Base-by-base conservation (phyloP, 2,888 invertebrate genomes). In the Perdita meconis region DNA sequence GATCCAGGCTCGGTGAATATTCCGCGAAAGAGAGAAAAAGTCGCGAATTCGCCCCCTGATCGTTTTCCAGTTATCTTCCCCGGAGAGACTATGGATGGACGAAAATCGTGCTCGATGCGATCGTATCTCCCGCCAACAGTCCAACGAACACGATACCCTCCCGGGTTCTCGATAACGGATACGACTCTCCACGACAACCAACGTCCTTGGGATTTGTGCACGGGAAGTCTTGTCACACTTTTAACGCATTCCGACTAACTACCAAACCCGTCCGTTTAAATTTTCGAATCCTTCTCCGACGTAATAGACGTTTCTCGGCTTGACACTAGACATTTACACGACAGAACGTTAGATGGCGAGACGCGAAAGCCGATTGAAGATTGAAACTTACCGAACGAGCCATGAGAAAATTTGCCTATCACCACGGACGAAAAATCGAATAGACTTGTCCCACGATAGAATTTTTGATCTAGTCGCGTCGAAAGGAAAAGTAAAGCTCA, bases 211-310 rank as follows among this genome's bases (percentile, higher is more conserved):
- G 42, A 72, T 72, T 72, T 44, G 22, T 34, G 36, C 59, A 47
- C 16, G 47, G 22, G 42, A 36, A 34, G 19, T 44, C 64, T 79
- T 60, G 77, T 69, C 73, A 64, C 74, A 64, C 74, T 78, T 68
- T 73, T 73, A 80, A 76, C 80, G 68, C 80, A 76, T 74, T 61
- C 73, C 69, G 65, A 56, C 50, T 40, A 47, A 74, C 53, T 71
- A 63, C 63, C 36, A 64, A 68, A 78, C 71, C 73, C 67, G 59
- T 42, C 57, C 79, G 83, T 85, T 85, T 73, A 70, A 87, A 87
- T 85, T 87, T 85, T 85, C 87, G 83, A 85, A 85, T 81, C 85
- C 77, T 57, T 78, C 77, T 55, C 74, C 67, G 60, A 68, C 78
- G 73, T 69, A 65, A 75, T 79, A 78, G 66, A 81, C 63, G 81